A percentile compares a stretch with the other conserved stretches of the same genome.
Conservation (phyloP, 2,888 invertebrate genomes). For the Coenonympha arcania region DNA sequence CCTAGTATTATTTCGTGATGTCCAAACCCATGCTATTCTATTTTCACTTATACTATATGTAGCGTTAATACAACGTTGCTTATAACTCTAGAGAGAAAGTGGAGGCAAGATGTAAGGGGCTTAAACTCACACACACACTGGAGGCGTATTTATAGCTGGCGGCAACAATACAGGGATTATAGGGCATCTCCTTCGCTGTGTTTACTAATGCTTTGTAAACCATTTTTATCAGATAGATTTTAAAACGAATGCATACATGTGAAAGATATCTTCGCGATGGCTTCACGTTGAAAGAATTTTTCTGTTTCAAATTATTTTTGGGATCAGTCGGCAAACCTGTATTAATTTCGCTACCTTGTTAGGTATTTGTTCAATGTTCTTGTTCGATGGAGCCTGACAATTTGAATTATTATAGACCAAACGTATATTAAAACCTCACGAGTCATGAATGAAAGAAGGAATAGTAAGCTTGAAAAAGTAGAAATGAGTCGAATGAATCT, state of each 20-base stretch:
- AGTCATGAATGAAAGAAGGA: too few relatives aligned
- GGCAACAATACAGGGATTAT: conserved; percentile 12
- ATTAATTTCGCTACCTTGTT: neutral
- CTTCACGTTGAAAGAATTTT: too few relatives aligned
- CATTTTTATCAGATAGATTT: neutral
- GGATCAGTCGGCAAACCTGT: too few relatives aligned
- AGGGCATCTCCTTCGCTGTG: neutral
- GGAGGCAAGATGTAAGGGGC: neutral
- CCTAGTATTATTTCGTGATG: neutral
- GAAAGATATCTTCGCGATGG: neutral
- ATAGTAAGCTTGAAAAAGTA: too few relatives aligned
- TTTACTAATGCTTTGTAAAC: neutral
- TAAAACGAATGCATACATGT: neutral
- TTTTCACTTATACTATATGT: neutral
- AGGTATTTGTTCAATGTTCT: too few relatives aligned
- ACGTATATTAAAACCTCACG: too few relatives aligned
- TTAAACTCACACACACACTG: conserved; percentile 8
- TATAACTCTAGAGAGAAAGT: conserved; percentile 3
- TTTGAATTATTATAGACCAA: too few relatives aligned
- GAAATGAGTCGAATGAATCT: neutral
- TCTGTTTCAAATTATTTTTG: too few relatives aligned
- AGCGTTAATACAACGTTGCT: conserved; percentile 2
- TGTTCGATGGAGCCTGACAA: too few relatives aligned
- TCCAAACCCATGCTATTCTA: neutral
- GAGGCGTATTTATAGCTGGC: conserved; percentile 11